These are phyloP conservation scores for Mesocentrotus franciscanus DNA, from an alignment of 53 echinoderm and acorn worm genomes.

Conservation along the genomic window DNA sequence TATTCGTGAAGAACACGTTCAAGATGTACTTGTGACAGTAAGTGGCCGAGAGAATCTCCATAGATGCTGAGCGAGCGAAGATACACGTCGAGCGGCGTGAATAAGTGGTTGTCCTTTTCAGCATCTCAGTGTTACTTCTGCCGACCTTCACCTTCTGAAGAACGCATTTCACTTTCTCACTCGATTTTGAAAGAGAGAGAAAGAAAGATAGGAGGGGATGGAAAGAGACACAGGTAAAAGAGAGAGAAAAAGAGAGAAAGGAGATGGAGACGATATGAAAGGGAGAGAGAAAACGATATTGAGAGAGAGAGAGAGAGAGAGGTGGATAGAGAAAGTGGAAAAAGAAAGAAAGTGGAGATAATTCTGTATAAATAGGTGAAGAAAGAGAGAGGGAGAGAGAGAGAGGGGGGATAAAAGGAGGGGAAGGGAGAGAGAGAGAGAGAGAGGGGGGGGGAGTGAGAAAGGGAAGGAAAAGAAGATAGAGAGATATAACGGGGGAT, in stretches of 20 bases:
- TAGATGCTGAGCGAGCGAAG: background rate
- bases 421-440: background rate
- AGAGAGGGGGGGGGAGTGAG: background rate
- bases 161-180: background rate
- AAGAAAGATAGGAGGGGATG: background rate
- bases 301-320: background rate
- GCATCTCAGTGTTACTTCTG: background rate
- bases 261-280: background rate
- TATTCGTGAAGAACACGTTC: background rate
- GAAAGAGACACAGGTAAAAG: background rate
- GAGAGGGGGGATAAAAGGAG: background rate
- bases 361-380: too few species aligned
- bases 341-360: background rate
- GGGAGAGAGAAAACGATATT: background rate
- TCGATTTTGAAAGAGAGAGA: background rate
- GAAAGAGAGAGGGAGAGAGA: background rate
- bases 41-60: slow-evolving; percentile 1
- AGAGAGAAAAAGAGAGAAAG: background rate
- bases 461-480: background rate
- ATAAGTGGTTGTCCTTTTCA: background rate
- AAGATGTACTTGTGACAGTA: background rate
- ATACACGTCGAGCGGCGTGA: background rate
- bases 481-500: background rate
- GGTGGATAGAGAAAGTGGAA: background rate
- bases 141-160: background rate